These are phyloP conservation scores for Hydrozoanthus tunicans DNA, from an alignment of 64 coral and sea anemone species.

Conservation along the genomic window DNA sequence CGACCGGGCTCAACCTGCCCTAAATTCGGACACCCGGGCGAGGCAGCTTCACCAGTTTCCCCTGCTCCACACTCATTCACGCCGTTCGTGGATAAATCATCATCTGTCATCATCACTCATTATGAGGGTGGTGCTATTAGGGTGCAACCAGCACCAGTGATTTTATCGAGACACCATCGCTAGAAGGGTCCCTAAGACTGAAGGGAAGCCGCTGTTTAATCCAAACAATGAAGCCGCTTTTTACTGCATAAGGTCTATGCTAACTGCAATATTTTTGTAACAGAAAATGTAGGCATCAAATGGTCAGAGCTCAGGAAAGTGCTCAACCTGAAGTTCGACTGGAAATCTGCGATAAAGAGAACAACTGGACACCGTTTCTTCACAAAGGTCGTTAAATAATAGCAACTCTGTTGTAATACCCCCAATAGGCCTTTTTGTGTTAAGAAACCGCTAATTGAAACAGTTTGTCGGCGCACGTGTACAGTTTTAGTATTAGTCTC, in stretches of 20 bases:
- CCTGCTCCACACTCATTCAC: conserved; percentile 47
- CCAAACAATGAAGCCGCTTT: too few relatives aligned
- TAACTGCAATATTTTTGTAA: background rate
- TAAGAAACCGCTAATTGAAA: too few relatives aligned
- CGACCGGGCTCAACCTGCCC: conserved; percentile 61
- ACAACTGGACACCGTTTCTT: background rate
- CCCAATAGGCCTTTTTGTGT: too few relatives aligned
- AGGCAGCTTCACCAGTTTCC: conserved; percentile 71
- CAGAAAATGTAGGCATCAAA: conserved; percentile 56
- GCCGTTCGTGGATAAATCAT: conserved; percentile 57
- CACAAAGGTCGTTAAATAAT: background rate
- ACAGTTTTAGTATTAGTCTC: too few relatives aligned
- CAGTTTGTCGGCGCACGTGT: too few relatives aligned
- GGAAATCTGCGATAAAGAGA: conserved; percentile 32
- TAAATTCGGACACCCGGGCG: conserved; percentile 44
- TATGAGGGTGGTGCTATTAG: conserved; percentile 40
- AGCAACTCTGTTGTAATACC: background rate
- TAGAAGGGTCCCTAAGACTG: conserved; percentile 12
- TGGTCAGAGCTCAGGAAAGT: conserved; percentile 60
- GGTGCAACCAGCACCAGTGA: conserved; percentile 44
- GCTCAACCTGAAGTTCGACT: conserved; percentile 64
- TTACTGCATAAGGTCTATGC: too few relatives aligned
- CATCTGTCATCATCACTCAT: conserved; percentile 51
- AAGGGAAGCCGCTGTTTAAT: background rate
- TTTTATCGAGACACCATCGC: conserved; percentile 51